Evolutionary conservation across 53 echinoderm and acorn worm species (phyloP).

Genomic region (Stichopus horrens): DNA sequence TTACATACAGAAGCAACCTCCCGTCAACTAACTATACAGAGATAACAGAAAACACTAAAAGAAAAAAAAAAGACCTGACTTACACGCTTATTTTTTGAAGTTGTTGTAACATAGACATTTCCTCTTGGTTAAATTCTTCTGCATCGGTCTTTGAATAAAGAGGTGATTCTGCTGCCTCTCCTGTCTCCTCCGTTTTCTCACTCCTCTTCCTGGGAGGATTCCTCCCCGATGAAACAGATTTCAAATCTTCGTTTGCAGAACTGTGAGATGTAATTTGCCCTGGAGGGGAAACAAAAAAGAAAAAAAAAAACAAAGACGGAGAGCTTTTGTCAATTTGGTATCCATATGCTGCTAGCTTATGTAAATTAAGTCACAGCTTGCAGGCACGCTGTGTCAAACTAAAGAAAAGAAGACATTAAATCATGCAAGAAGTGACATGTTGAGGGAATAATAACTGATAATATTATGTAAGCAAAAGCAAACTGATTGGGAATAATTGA

Average conservation of each 20-base stretch:
- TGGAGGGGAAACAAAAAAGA: neutral
- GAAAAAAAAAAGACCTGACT: neutral
- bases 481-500: too few relatives aligned
- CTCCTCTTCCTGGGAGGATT: neutral
- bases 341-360: too few relatives aligned
- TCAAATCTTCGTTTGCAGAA: neutral
- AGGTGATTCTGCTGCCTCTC: neutral
- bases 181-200: neutral
- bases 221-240: neutral
- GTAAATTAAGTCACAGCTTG: too few relatives aligned
- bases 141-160: neutral
- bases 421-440: too few relatives aligned
- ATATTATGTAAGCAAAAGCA: too few relatives aligned
- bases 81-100: constrained; percentile 74
- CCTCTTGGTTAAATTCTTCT: constrained; percentile 56
- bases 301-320: neutral
- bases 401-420: too few relatives aligned
- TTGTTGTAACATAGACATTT: constrained; percentile 87
- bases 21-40: too few relatives aligned
- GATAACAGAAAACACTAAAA: neutral
- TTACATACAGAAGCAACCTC: too few relatives aligned
- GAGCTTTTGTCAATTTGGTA: too few relatives aligned
- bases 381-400: too few relatives aligned
- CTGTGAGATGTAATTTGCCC: neutral
- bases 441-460: too few relatives aligned